Base-by-base conservation (phyloP, 2,888 invertebrate species). In the Nematopogon swammerdamellus region DNA sequence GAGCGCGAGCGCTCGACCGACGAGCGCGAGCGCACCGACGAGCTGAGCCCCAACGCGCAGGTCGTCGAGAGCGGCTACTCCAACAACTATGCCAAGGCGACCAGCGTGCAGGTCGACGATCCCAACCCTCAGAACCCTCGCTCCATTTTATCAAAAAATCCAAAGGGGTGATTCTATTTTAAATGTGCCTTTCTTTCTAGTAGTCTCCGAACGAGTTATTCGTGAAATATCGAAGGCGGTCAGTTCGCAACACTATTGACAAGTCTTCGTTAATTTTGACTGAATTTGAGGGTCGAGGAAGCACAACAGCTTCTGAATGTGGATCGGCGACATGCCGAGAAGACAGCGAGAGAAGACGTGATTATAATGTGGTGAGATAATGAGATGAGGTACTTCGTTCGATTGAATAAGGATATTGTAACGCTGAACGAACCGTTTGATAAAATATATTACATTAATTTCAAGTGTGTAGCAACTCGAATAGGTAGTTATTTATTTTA, bases 61-160 rank as follows among this genome's bases (percentile, higher is more conserved):
- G 63, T 76, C 19, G 63, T 56, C 8, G 74, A 74, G 57, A 64
- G 65, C 2, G 72, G 67, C 46, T 75, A 66, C 59, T 56, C 60
- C 47, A 76, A 64, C 56, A 72, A 71, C 52, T 74, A 61, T 59
- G 60, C 76, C 50, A 69, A 61, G 48, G 71, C 72, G 18, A 64
- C 64, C 51, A 69, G 72, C 59, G 63, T 71, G 46, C 68, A 66
- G 51, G 64, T 71, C 25, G 70, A 74, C 49, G 63, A 69, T 53
- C 68, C 71, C 10, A 57, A 61, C 11, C 63, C 64, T 18, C 10
- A 18, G 30, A 14, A 29, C 30, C 42, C 46, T 46, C 44, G 25
- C 45, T 16, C 50, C 19, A 44, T 56, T 36, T 56, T 58, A 6
- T 6, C 5, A 10, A 25, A 10, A 25, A 25, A 25, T 6, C 25